phyloP scores from a whole-genome alignment of 2,888 invertebrate species.

The Caenorhabditis wallacei region DNA sequence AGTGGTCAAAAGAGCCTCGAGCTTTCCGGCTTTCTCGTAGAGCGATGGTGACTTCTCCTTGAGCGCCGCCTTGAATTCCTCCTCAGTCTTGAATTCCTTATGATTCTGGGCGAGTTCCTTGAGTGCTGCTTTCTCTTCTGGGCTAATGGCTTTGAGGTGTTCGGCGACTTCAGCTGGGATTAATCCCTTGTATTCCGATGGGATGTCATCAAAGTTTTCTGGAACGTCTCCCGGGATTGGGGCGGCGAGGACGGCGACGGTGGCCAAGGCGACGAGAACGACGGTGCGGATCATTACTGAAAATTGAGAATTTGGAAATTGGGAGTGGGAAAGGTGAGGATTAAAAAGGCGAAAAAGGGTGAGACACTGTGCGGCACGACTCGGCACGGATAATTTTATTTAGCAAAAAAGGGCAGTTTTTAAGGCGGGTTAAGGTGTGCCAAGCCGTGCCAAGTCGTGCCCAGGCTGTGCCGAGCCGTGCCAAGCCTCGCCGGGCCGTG shows the following conservation, averaged over 20 bases:
- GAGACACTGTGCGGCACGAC: too few species aligned
- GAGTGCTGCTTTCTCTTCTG: constrained; percentile 78
- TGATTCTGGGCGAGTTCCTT: constrained; percentile 79
- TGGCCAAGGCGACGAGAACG: constrained; percentile 67
- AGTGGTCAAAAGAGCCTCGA: constrained; percentile 71
- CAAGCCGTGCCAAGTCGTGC: too few species aligned
- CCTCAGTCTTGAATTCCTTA: constrained; percentile 73
- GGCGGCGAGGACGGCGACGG: constrained; percentile 68
- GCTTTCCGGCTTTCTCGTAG: constrained; percentile 77
- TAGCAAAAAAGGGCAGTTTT: too few species aligned
- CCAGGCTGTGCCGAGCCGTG: too few species aligned
- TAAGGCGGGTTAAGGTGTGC: too few species aligned
- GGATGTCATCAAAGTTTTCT: constrained; percentile 76
- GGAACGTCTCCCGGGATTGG: constrained; percentile 73
- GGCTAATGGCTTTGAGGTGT: constrained; percentile 79
- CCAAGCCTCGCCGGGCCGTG: too few species aligned
- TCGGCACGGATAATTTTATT: too few species aligned
- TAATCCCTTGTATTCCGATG: constrained; percentile 79
- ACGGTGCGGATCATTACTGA: constrained; percentile 67
- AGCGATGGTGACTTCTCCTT: constrained; percentile 80
- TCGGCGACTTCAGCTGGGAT: constrained; percentile 81
- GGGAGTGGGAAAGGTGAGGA: too few species aligned
- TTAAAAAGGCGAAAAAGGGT: too few species aligned
- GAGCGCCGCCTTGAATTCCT: constrained; percentile 77
- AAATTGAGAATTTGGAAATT: constrained; percentile 16